Base-by-base conservation (phyloP, 2,888 invertebrate species). In the Ligdia adustata region DNA sequence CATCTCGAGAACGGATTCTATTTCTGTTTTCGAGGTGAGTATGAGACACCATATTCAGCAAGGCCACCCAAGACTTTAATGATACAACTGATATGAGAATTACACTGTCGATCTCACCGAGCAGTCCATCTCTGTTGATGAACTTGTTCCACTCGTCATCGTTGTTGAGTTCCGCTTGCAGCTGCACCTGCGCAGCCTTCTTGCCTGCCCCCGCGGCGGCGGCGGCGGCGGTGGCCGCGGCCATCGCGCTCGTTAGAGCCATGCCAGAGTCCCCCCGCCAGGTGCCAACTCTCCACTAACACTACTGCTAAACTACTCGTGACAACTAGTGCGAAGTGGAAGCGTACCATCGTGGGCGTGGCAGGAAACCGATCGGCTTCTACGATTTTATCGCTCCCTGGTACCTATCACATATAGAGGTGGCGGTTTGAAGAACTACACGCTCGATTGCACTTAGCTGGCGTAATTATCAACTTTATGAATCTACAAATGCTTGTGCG, bases 71-170 rank as follows among this genome's bases (percentile, higher is more conserved):
- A n/a, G n/a, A n/a, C n/a, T n/a, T n/a, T n/a, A n/a, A n/a, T n/a
- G n/a, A n/a, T n/a, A n/a, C n/a, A n/a, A n/a, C n/a, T n/a, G n/a
- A n/a, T n/a, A n/a, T n/a, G n/a, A n/a, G n/a, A n/a, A n/a, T n/a
- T n/a, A n/a, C n/a, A n/a, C n/a, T n/a, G n/a, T n/a, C n/a, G n/a
- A n/a, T n/a, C 86, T 78, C 69, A 95, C 96, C 94, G 49, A 96
- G 84, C 7, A 97, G 83, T 55, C 97, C 98, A 48, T 94, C 93
- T 61, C 93, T 92, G 34, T 92, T 88, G 28, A 97, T 66, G 62
- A 97, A 93, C 73, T 94, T 95, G 39, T 93, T 92, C 94, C 97
- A 96, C 40, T 98, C 97, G 49, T 97, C 97, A 62, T 97, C 95
- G 1, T 90, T 95, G 61, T 92, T 93, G 24, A 98, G 91, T 71